These are phyloP conservation scores for Harpalus rufipes DNA, from an alignment of 2,888 invertebrate genomes.

Conservation along the genomic window DNA sequence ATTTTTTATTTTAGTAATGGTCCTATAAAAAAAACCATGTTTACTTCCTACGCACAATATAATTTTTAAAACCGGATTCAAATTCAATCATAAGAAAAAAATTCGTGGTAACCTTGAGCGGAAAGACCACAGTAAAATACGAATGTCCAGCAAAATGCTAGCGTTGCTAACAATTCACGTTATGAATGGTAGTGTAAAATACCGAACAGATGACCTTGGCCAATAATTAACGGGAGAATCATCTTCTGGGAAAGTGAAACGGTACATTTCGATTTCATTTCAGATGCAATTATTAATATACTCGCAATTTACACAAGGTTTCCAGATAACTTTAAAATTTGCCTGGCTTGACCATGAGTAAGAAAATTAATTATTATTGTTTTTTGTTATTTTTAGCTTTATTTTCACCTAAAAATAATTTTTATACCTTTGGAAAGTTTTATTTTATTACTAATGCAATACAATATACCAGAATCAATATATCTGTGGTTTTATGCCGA, in stretches of 20 bases:
- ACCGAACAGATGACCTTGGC: slow-evolving; percentile 54
- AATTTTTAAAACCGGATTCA: slow-evolving; percentile 51
- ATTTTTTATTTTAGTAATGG: not conserved
- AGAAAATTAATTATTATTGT: not conserved
- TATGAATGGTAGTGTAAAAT: slow-evolving; percentile 59
- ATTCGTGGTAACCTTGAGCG: slow-evolving; percentile 44
- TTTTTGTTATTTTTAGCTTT: slow-evolving; percentile 2
- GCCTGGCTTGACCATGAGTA: not conserved
- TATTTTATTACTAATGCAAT: too few species aligned
- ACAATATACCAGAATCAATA: too few species aligned
- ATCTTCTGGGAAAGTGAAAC: slow-evolving; percentile 61
- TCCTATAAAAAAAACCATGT: slow-evolving; percentile 14
- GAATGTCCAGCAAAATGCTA: slow-evolving; percentile 23
- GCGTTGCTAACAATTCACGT: not conserved
- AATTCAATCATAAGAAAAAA: slow-evolving; percentile 53
- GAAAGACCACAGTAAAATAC: slow-evolving; percentile 24
- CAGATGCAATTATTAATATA: not conserved
- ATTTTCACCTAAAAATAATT: not conserved
- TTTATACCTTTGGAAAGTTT: not conserved
- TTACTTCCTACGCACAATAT: slow-evolving; percentile 28
- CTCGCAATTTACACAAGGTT: not conserved
- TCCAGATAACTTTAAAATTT: not conserved
- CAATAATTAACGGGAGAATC: slow-evolving; percentile 59
- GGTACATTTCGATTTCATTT: slow-evolving; percentile 51
- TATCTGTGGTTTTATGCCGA: too few species aligned